Evolutionary conservation across 2,113 vertebrate genomes (phyloP), one percentile per base, ranked within the genome.

Genomic region (Psephotus haematonotus): DNA sequence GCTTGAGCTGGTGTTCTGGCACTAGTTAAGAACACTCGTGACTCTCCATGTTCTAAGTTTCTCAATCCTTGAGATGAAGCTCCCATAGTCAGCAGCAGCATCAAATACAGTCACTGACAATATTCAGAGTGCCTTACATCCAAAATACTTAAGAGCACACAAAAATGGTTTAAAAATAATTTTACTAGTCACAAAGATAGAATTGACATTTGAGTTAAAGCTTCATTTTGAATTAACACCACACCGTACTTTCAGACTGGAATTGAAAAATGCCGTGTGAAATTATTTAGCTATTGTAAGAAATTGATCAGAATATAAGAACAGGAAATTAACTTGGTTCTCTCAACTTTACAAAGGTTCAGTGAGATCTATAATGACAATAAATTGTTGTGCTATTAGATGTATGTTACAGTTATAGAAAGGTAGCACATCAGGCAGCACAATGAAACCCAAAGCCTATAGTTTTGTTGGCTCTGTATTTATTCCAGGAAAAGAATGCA

Each of bases 161-260:
- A 90, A 75, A 93, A 86, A 64, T 11, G 13, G 27, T 68, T 92
- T 82, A 44, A 83, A 94, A 95, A 93, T 95, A 77, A 44, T 92
- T 74, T 95, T 78, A 82, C 79, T n/a, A 69, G 72, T 89, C 80
- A 81, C 72, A 92, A 88, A 91, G 81, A 95, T 77, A 83, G 77
- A 89, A 41, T 6, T 91, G 88, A 84, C 93, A 76, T 88, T 90
- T 96, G 82, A 93, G 57, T 53, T 92, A 69, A 92, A 92, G 72
- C 46, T 92, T 86, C 44, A 0, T 49, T 89, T 53, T 65, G 62
- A 84, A 46, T 59, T 91, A 82, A 49, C 24, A 28, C 22, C 1
- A 0, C 16, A 22, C 22, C 1, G 0, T 20, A 41, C 35, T 92
- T 84, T 9, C 41, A 81, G 86, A 76, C 7, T 13, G 17, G 25